phyloP scores from a whole-genome alignment of 2,797 vertebrate species.

The Poeciliopsis turneri region DNA sequence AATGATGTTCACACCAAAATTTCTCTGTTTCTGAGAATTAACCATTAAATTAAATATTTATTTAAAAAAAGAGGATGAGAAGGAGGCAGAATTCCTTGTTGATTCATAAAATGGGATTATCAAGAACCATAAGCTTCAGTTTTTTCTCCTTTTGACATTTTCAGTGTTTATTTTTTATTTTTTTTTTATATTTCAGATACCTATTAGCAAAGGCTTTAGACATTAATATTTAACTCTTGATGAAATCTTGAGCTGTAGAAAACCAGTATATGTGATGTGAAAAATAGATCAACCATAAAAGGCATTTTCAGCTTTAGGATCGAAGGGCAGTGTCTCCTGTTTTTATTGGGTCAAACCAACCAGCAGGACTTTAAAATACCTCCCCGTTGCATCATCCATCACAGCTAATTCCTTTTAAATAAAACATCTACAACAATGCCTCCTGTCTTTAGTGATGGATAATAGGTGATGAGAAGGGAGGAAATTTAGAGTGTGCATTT shows the following conservation, averaged over 20 bases:
- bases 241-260: conserved; percentile 14
- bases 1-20: neutral
- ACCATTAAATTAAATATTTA: neutral
- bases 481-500: conserved; percentile 23
- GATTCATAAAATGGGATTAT: conserved; percentile 38
- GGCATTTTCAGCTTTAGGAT: conserved; percentile 3
- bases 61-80: conserved; percentile 32
- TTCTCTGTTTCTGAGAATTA: neutral
- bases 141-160: conserved; percentile 7
- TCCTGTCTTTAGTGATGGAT: conserved; percentile 53
- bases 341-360: neutral
- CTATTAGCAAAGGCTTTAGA: neutral
- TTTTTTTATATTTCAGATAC: neutral
- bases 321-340: neutral
- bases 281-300: conserved; percentile 18
- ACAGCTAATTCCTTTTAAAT: conserved; percentile 34
- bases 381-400: conserved; percentile 9
- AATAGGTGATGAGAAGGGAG: conserved; percentile 27
- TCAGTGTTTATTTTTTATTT: neutral
- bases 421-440: conserved; percentile 37
- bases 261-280: neutral
- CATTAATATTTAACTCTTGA: conserved; percentile 29
- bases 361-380: conserved; percentile 8
- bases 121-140: conserved; percentile 20
- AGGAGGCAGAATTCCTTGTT: conserved; percentile 13